Percentiles rank a stretch among this genome's conserved stretches.
Conservation (phyloP, 2,113 vertebrate species). For the Danionella cerebrum region DNA sequence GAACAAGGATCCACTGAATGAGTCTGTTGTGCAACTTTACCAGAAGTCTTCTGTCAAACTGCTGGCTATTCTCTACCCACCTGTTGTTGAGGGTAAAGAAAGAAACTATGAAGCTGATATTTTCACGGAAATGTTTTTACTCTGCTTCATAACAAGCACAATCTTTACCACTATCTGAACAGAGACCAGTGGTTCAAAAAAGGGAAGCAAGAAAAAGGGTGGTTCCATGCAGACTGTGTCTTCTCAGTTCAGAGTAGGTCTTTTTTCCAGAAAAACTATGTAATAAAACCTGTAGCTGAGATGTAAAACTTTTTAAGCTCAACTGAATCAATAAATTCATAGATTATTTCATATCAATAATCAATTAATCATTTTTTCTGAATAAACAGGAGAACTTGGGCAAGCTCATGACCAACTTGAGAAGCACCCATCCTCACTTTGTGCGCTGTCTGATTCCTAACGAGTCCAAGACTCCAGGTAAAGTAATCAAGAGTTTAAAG, state of each 20-base stretch:
- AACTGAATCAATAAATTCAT: not conserved
- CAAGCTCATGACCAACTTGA: slow-evolving; percentile 45
- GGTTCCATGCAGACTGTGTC: slow-evolving; percentile 43
- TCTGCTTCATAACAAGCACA: no score
- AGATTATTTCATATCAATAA: not conserved
- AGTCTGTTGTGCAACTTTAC: slow-evolving; percentile 16
- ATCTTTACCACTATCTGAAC: not conserved
- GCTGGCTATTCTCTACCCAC: slow-evolving; percentile 31
- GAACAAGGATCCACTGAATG: slow-evolving; percentile 38
- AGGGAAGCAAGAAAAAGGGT: slow-evolving; percentile 47
- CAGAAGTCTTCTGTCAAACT: slow-evolving; percentile 30
- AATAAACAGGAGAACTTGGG: slow-evolving; percentile 34
- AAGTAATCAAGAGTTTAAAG: not conserved
- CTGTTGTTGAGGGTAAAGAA: slow-evolving; percentile 37
- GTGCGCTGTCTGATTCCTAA: slow-evolving; percentile 43
- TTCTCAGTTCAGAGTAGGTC: slow-evolving; percentile 41
- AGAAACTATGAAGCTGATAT: no score
- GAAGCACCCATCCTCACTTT: slow-evolving; percentile 42
- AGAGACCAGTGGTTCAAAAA: slow-evolving; percentile 7
- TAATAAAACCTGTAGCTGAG: no score
- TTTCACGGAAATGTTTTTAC: no score
- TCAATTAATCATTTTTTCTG: not conserved
- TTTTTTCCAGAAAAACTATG: no score
- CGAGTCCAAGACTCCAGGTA: slow-evolving; percentile 43
- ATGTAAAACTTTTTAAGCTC: no score